Base-by-base conservation (phyloP, 2,797 vertebrate genomes). In the Neoniphon sammara region DNA sequence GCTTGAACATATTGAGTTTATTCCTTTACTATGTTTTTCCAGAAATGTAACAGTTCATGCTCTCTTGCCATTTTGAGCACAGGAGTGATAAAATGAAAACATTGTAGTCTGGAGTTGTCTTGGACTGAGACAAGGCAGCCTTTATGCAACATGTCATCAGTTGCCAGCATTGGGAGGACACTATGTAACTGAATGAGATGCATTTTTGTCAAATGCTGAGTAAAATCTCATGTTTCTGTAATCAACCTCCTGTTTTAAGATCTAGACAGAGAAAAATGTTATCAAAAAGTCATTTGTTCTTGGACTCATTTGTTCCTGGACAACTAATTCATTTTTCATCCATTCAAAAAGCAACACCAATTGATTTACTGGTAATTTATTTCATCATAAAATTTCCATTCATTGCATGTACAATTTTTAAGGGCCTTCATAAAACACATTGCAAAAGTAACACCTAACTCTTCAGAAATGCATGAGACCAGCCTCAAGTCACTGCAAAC, bases 351-450 rank as follows among this genome's bases (percentile, higher is more conserved):
- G 31, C 0, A 49, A 23, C 62, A 78, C 53, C 73, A 36, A 12
- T 46, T 72, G 0, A 21, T 78, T 72, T 21, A 11, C 1, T 20
- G 1, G 68, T 64, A 0, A 20, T 89, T 90, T 88, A 89, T 89
- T 88, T 73, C 17, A 70, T 10, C 44, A 23, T 21, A 52, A 44
- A 67, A 74, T 54, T 59, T 50, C 0, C 58, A 61, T 50, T 39
- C 17, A 82, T 57, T 53, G 80, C 66, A 86, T 34, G 21, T 39
- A 74, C 55, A 72, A 27, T 27, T 63, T 31, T 81, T n/a, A 30
- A 65, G 10, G 46, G 65, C 69, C 68, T 78, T 83, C 31, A 74
- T 75, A 9, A 25, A 54, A 77, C 0, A 53, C 2, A 5, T 60
- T 66, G 42, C 49, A 77, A 53, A 72, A 67, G 27, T 47, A 56